A percentile compares a stretch with the other conserved stretches of the same genome.
Evolutionary conservation across 2,113 vertebrate species (phyloP).

Genomic region (Pimephales promelas): DNA sequence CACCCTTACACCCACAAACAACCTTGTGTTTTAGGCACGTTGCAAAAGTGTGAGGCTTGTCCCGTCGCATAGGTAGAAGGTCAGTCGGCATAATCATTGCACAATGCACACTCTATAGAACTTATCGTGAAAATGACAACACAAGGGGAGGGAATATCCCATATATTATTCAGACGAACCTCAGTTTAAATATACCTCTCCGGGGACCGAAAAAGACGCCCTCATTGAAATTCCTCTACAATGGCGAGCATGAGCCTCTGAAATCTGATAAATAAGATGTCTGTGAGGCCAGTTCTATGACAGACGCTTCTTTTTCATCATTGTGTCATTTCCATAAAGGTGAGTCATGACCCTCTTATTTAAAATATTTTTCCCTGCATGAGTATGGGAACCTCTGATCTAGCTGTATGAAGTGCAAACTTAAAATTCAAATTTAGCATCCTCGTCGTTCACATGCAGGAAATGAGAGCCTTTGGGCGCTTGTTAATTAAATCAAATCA

Average conservation of each 20-base stretch:
- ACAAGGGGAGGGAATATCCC: conserved; percentile 11
- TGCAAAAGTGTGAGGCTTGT: conserved; percentile 13
- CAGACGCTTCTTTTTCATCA: conserved; percentile 24
- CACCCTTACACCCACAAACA: conserved; percentile 50
- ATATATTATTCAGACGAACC: conserved; percentile 33
- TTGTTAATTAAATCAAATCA: conserved; percentile 44
- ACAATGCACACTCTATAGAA: not conserved
- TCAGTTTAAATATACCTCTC: conserved; percentile 22
- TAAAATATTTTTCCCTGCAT: conserved; percentile 6
- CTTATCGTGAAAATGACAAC: conserved; percentile 1
- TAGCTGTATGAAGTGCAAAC: not conserved
- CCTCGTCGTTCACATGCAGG: not conserved
- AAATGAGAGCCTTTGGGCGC: not conserved
- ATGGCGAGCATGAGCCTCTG: conserved; percentile 22
- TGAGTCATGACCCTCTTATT: conserved; percentile 47
- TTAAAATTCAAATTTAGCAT: conserved; percentile 1
- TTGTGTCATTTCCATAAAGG: conserved; percentile 43
- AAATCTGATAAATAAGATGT: conserved; percentile 48
- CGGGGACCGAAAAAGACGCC: conserved; percentile 16
- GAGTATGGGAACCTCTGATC: conserved; percentile 14
- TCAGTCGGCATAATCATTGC: not conserved
- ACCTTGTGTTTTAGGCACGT: conserved; percentile 52
- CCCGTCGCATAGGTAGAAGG: conserved; percentile 24
- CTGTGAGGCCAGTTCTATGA: conserved; percentile 40
- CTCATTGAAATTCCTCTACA: conserved; percentile 41